phyloP scores from a whole-genome alignment of 2,113 vertebrate genomes.

The Catharus minimus region DNA sequence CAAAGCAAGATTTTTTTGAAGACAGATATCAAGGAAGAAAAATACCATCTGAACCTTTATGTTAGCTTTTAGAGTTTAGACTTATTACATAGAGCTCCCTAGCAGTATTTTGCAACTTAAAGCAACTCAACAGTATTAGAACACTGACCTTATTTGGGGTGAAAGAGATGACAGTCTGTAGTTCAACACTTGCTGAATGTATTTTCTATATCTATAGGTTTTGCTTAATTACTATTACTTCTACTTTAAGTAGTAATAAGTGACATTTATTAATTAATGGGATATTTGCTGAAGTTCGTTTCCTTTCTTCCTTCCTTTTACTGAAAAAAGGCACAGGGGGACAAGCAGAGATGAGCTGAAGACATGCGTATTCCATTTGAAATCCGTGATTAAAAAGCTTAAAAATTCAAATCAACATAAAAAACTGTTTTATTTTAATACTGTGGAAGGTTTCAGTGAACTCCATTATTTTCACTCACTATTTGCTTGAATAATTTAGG shows the following conservation, averaged over 20 bases:
- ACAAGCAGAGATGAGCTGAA: slow-evolving; percentile 68
- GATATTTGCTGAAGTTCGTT: slow-evolving; percentile 63
- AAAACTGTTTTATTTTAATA: slow-evolving; percentile 92
- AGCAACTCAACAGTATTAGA: neutral
- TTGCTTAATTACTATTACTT: slow-evolving; percentile 35
- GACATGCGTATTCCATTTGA: slow-evolving; percentile 80
- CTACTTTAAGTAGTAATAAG: slow-evolving; percentile 48
- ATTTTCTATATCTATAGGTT: slow-evolving; percentile 24
- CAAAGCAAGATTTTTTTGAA: neutral
- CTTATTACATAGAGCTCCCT: neutral
- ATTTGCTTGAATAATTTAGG: slow-evolving; percentile 99
- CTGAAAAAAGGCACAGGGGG: slow-evolving; percentile 56
- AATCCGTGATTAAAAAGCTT: slow-evolving; percentile 84
- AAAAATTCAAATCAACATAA: slow-evolving; percentile 92
- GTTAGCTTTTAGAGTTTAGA: neutral
- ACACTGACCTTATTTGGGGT: neutral
- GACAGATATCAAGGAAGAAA: neutral
- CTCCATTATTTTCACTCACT: slow-evolving; percentile 98
- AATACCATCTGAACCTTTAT: neutral
- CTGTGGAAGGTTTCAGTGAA: slow-evolving; percentile 93
- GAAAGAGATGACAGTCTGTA: neutral
- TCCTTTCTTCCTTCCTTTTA: slow-evolving; percentile 65
- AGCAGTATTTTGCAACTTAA: neutral
- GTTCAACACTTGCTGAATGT: neutral
- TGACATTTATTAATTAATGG: slow-evolving; percentile 73